These are phyloP conservation scores for Drosophila nr. medialis DNA, from an alignment of 2,888 invertebrate species.

Conservation along the genomic window DNA sequence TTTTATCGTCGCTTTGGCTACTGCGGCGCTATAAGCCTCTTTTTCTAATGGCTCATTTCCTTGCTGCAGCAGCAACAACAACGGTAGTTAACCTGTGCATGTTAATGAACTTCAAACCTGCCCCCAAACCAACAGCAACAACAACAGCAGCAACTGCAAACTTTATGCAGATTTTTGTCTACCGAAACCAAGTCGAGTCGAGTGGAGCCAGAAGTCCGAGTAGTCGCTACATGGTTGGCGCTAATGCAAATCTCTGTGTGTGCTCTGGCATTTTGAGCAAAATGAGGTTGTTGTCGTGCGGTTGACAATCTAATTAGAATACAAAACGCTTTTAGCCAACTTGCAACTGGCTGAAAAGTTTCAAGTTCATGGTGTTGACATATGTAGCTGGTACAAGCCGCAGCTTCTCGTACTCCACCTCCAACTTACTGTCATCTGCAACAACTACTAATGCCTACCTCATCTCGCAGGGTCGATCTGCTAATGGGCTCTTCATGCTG, in stretches of 20 bases:
- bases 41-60: constrained; percentile 83
- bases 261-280: constrained; percentile 72
- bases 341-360: constrained; percentile 51
- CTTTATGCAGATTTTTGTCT: constrained; percentile 79
- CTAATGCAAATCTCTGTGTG: constrained; percentile 76
- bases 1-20: constrained; percentile 75
- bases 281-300: constrained; percentile 84
- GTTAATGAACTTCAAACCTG: constrained; percentile 81
- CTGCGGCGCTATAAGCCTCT: constrained; percentile 69
- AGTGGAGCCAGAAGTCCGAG: constrained; percentile 15
- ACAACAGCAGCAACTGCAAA: constrained; percentile 23
- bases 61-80: constrained; percentile 65
- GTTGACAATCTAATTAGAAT: constrained; percentile 84
- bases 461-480: constrained; percentile 26
- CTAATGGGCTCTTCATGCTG: constrained; percentile 51
- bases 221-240: constrained; percentile 66
- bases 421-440: background rate
- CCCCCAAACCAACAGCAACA: constrained; percentile 35
- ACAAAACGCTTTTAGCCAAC: constrained; percentile 76
- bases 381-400: constrained; percentile 59
- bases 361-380: constrained; percentile 81
- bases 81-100: constrained; percentile 84
- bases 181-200: constrained; percentile 16
- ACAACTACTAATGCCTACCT: constrained; percentile 1
- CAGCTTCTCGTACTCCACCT: constrained; percentile 9